These are phyloP conservation scores for Lytechinus variegatus DNA, from an alignment of 35 echinoderm and acorn worm genomes.

Conservation along the genomic window DNA sequence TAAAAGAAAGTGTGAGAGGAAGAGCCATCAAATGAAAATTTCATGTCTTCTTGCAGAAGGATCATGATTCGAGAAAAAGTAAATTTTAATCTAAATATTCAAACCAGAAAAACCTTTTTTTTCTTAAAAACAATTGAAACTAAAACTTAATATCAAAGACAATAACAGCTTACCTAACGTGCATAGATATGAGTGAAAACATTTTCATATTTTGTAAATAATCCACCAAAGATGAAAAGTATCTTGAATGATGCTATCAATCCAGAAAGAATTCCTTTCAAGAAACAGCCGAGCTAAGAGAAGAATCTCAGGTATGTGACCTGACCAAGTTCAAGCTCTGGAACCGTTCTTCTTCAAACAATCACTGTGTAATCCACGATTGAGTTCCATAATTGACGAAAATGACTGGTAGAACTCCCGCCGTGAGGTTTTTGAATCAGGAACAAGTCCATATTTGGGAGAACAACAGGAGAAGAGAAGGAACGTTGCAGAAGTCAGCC, in stretches of 20 bases:
- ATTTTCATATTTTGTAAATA: slow-evolving; percentile 32
- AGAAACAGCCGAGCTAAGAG: neutral
- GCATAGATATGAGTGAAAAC: slow-evolving; percentile 36
- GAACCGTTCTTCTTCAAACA: slow-evolving; percentile 1
- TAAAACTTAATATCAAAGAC: neutral
- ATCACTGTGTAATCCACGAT: neutral
- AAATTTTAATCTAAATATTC: too few species aligned
- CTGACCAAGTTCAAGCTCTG: neutral
- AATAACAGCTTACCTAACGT: slow-evolving; percentile 36
- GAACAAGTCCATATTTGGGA: slow-evolving; percentile 42
- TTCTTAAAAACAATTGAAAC: neutral
- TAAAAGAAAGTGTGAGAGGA: too few species aligned
- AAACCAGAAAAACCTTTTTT: too few species aligned
- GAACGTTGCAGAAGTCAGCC: neutral
- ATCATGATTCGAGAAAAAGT: too few species aligned
- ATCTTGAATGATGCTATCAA: neutral
- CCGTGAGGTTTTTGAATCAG: neutral
- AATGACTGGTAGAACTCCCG: neutral
- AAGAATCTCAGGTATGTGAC: neutral
- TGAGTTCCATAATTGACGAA: neutral
- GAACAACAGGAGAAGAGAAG: neutral
- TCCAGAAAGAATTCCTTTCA: neutral
- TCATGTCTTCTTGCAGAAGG: too few species aligned
- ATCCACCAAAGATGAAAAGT: neutral
- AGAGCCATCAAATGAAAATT: too few species aligned